Evolutionary conservation across 2,888 invertebrate genomes (phyloP), one percentile per base, ranked within the genome.

Genomic region (Chymomyza caudatula): DNA sequence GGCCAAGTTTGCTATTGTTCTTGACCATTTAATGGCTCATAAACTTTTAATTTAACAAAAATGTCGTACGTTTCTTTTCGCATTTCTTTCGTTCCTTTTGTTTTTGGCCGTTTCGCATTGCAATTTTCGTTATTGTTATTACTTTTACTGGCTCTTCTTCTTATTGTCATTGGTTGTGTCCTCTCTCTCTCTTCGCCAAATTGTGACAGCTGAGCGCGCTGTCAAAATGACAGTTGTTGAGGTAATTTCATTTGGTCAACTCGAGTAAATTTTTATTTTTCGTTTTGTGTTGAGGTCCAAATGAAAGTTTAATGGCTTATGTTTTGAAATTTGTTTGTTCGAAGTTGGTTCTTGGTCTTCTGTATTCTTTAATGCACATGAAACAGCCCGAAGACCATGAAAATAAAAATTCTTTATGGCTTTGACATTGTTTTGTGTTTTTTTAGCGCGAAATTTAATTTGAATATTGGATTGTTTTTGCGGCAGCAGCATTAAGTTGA

Each of bases 31-130:
- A 85, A 83, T 83, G 85, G 85, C 78, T 76, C 82, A 83, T 83
- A 85, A 83, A 83, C 71, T 83, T 85, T 85, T 83, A 83, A 83
- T 83, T 83, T 83, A 83, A 85, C 80, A 85, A 83, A 83, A 83
- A 74, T 67, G 71, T 80, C 74, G 74, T 83, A 68, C 63, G 60
- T 44, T 65, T 80, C 68, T 65, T 63, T 29, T 29, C 11, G 51
- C n/a, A 1, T 17, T 44, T 20, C 22, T 22, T 20, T 43, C 51
- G 17, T 63, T 77, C 64, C 77, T 71, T 74, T 68, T 75, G 71
- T 69, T 80, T 63, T 81, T 5, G 19, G 51, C 4, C 22, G 4
- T 47, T 65, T 62, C 63, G 63, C 56, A 60, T 70, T 69, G 51
- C 64, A 60, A 37, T 44, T 47, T 11, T 54, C 53, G 52, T 57